A percentile compares a stretch with the other conserved stretches of the same genome.
phyloP scores from a whole-genome alignment of 2,888 invertebrate species.

The Coelogynopora nodosa region DNA sequence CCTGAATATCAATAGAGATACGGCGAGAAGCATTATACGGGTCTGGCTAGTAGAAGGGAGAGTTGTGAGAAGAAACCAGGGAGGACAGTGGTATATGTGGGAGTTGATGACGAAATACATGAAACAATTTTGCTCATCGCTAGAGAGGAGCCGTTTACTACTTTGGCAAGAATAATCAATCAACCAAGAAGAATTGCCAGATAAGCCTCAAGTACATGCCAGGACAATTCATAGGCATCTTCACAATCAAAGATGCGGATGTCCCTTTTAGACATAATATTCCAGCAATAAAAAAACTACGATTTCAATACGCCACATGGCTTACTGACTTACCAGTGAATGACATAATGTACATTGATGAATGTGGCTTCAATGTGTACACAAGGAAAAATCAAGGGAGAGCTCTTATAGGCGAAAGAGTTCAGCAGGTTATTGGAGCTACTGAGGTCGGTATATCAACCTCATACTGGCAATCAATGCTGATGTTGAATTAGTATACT shows the following conservation, averaged over 20 bases:
- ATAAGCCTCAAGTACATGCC: conserved; percentile 18
- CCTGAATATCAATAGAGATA: conserved; percentile 34
- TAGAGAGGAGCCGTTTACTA: conserved; percentile 18
- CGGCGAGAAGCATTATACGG: conserved; percentile 25
- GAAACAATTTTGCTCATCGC: conserved; percentile 9
- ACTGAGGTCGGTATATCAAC: too few relatives aligned
- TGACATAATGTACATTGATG: conserved; percentile 11
- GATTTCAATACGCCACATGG: conserved; percentile 28
- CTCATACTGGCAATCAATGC: too few relatives aligned
- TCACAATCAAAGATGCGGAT: conserved; percentile 22
- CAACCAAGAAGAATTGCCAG: not conserved
- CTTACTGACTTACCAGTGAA: conserved; percentile 19
- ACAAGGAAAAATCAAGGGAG: too few relatives aligned
- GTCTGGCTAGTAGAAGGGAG: conserved; percentile 34
- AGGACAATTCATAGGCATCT: conserved; percentile 3
- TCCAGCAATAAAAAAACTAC: conserved; percentile 12
- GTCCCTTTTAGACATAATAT: conserved; percentile 14
- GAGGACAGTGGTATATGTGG: conserved; percentile 8
- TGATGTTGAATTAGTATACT: too few relatives aligned
- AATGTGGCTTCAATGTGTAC: conserved; percentile 27
- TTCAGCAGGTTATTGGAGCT: too few relatives aligned
- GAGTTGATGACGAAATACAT: conserved; percentile 32
- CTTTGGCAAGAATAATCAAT: conserved; percentile 4
- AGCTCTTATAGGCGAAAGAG: too few relatives aligned
- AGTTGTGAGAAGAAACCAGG: conserved; percentile 9